Evolutionary conservation across 2,888 invertebrate genomes (phyloP).

Genomic region (Parnassius orleans): DNA sequence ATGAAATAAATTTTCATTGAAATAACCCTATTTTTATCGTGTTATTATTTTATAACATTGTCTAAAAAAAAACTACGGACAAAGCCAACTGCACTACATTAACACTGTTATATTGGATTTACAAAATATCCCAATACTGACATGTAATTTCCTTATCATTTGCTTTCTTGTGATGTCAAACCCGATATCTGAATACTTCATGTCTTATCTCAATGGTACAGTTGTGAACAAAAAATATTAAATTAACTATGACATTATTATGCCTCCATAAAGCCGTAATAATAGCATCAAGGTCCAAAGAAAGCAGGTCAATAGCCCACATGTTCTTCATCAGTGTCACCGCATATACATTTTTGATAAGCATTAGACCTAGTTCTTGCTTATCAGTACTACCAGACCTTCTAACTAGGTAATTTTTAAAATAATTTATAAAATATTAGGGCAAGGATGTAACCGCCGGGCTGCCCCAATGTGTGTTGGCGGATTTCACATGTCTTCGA

Average conservation of each 20-base stretch:
- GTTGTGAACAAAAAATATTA: constrained; percentile 6
- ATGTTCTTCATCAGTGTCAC: constrained; percentile 8
- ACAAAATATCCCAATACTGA: background rate
- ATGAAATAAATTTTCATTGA: no score
- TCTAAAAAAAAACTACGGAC: no score
- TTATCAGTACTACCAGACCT: background rate
- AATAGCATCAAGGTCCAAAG: background rate
- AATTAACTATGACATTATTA: background rate
- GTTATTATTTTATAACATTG: no score
- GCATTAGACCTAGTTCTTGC: background rate
- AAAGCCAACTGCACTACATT: no score
- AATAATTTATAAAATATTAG: no score
- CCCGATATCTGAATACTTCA: constrained; percentile 16
- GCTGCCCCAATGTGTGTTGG: no score
- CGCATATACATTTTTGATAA: background rate
- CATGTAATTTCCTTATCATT: constrained; percentile 21
- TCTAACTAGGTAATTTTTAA: no score
- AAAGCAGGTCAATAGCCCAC: background rate
- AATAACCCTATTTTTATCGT: no score
- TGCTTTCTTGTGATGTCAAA: constrained; percentile 25
- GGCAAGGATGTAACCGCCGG: no score
- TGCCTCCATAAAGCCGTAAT: background rate
- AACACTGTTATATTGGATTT: background rate
- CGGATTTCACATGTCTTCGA: no score
- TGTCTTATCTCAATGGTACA: constrained; percentile 18